Conservation (phyloP, 2,797 vertebrate species). For the Galagoides demidoff region DNA sequence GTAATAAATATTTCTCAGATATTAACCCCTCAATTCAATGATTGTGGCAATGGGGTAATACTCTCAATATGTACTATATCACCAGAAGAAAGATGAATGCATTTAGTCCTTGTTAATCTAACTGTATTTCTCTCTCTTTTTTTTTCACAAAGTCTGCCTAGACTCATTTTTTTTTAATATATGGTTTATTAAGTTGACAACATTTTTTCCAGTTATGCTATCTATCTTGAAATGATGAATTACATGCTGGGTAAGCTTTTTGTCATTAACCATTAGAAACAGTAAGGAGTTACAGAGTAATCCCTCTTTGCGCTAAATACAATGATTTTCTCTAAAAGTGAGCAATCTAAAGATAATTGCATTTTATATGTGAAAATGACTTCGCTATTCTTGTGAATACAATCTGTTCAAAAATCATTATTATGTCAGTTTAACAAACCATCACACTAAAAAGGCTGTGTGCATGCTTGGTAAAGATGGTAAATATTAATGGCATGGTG, state of each 20-base stretch:
- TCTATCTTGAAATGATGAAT: slow-evolving; percentile 68
- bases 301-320: slow-evolving; percentile 58
- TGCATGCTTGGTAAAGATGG: slow-evolving; percentile 42
- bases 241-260: slow-evolving; percentile 40
- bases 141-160: slow-evolving; percentile 35
- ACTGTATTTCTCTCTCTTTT: slow-evolving; percentile 62
- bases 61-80: background rate
- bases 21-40: background rate
- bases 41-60: background rate
- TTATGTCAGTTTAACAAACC: slow-evolving; percentile 11
- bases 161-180: slow-evolving; percentile 65
- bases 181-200: slow-evolving; percentile 53
- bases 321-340: slow-evolving; percentile 64
- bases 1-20: slow-evolving; percentile 36
- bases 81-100: background rate
- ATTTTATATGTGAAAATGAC: slow-evolving; percentile 66
- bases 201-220: slow-evolving; percentile 40
- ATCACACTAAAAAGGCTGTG: slow-evolving; percentile 19
- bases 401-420: slow-evolving; percentile 47
- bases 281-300: slow-evolving; percentile 57
- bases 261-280: slow-evolving; percentile 72
- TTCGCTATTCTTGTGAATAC: slow-evolving; percentile 68
- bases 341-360: slow-evolving; percentile 71
- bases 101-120: slow-evolving; percentile 57
- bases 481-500: background rate